Evolutionary conservation across 2,888 invertebrate genomes (phyloP).

Genomic region (Embidobia sp.): DNA sequence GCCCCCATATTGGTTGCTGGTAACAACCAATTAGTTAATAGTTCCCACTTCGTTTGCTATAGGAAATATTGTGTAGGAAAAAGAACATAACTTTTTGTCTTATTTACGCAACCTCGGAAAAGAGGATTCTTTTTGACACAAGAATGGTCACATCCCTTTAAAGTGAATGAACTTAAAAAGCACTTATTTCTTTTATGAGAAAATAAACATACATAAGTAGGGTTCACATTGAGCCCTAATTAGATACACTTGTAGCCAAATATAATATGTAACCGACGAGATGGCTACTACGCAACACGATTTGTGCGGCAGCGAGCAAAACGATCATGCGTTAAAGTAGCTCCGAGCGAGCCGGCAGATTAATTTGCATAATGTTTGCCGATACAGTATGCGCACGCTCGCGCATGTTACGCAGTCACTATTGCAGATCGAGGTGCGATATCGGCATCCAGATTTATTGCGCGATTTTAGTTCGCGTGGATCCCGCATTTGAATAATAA

Average conservation of each 20-base stretch:
- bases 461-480: constrained; percentile 40
- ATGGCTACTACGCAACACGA: constrained; percentile 37
- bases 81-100: no score
- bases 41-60: no score
- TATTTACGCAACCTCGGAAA: no score
- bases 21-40: no score
- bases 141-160: no score
- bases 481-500: constrained; percentile 46
- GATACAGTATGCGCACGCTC: constrained; percentile 31
- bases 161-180: no score
- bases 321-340: constrained; percentile 48
- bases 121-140: no score
- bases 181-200: no score
- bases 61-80: no score
- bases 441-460: constrained; percentile 54
- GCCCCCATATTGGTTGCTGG: no score
- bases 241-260: constrained; percentile 47
- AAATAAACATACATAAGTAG: no score
- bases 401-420: constrained; percentile 55
- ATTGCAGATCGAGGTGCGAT: constrained; percentile 53
- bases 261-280: constrained; percentile 50
- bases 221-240: constrained; percentile 46
- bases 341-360: constrained; percentile 43
- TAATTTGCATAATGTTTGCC: constrained; percentile 62
- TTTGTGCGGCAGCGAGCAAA: constrained; percentile 7